These are phyloP conservation scores for Paramisgurnus dabryanus DNA, from an alignment of 2,113 vertebrate genomes.

Conservation along the genomic window DNA sequence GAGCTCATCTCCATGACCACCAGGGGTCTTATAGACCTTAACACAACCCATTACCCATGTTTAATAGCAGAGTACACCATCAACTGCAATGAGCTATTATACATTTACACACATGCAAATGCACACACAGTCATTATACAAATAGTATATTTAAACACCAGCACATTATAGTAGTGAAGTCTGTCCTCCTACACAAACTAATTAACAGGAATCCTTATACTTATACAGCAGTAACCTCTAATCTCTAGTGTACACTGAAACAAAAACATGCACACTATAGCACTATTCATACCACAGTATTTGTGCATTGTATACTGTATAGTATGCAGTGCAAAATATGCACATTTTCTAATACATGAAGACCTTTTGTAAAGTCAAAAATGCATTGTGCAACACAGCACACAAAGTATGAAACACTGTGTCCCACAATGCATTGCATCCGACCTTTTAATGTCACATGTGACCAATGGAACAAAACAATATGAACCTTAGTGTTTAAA, in stretches of 20 bases:
- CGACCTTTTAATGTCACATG: too few species aligned
- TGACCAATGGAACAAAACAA: too few species aligned
- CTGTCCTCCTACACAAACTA: constrained; percentile 43
- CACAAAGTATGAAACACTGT: too few species aligned
- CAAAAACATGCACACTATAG: neutral
- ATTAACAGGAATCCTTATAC: constrained; percentile 20
- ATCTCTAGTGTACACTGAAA: constrained; percentile 20
- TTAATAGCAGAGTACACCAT: constrained; percentile 38
- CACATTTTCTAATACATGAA: too few species aligned
- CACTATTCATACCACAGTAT: too few species aligned
- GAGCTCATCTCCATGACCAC: constrained; percentile 40
- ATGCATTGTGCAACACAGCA: too few species aligned
- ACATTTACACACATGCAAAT: neutral
- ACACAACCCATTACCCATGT: constrained; percentile 45
- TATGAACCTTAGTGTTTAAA: too few species aligned
- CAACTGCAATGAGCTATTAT: constrained; percentile 32
- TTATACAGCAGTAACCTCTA: constrained; percentile 37
- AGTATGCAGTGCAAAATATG: too few species aligned
- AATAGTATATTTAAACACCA: constrained; percentile 31
- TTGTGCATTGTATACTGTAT: too few species aligned
- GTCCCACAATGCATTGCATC: too few species aligned
- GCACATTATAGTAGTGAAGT: constrained; percentile 15
- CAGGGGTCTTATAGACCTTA: constrained; percentile 25
- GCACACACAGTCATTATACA: constrained; percentile 1
- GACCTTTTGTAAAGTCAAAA: too few species aligned